These are phyloP conservation scores for Pitta sordida DNA, from an alignment of 2,113 vertebrate genomes.

Conservation along the genomic window DNA sequence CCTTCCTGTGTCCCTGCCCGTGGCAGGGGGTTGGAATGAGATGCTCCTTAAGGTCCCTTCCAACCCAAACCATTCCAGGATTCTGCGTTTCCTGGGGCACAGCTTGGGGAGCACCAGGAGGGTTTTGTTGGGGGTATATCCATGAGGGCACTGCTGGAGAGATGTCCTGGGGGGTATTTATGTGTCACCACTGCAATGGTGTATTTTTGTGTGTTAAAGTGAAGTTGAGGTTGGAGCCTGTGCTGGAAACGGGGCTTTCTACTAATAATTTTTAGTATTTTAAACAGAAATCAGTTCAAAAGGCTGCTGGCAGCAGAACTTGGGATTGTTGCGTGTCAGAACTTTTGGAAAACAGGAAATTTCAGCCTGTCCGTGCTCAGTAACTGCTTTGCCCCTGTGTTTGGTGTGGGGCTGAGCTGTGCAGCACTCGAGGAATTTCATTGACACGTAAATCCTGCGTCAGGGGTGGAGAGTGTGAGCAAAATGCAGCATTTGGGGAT, in stretches of 20 bases:
- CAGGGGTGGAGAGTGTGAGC: background rate
- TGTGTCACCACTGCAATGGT: accelerated
- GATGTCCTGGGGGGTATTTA: background rate
- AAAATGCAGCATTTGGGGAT: background rate
- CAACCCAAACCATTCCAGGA: background rate
- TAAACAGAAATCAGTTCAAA: background rate
- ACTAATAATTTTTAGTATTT: background rate
- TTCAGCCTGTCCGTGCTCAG: background rate
- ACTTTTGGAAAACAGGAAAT: accelerated
- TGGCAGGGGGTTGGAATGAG: background rate
- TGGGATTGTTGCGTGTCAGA: accelerated
- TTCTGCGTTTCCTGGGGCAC: background rate
- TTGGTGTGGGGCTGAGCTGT: background rate
- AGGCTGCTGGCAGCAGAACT: background rate
- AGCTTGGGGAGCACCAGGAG: accelerated
- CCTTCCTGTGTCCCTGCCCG: accelerated
- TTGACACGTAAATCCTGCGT: accelerated
- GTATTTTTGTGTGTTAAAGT: background rate
- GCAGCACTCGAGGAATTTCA: background rate
- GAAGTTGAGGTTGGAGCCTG: background rate
- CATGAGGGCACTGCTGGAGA: background rate
- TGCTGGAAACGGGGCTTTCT: background rate
- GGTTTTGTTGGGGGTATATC: background rate
- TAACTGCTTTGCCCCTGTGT: background rate
- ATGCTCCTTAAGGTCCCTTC: background rate